Percentiles rank a stretch among this genome's conserved stretches.
These are phyloP conservation scores for Malacoraja senta DNA, from an alignment of 2,797 vertebrate genomes.

Conservation along the genomic window DNA sequence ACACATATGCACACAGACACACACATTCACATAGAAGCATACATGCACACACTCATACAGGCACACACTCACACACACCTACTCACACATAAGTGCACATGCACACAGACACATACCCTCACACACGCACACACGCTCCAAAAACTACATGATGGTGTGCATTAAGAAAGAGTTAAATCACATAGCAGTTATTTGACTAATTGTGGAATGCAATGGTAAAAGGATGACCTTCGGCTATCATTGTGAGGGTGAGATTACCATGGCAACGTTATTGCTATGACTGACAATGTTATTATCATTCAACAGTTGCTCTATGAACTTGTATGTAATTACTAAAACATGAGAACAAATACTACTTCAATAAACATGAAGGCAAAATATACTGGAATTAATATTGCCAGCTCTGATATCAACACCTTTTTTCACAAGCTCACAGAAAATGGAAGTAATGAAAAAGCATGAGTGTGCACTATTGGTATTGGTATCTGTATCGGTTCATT, in stretches of 20 bases:
- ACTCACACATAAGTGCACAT: no score
- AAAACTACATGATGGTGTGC: neutral
- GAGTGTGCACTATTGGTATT: neutral
- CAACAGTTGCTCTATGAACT: neutral
- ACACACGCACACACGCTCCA: neutral
- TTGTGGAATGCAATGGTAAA: constrained; percentile 1
- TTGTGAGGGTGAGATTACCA: neutral
- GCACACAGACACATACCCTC: no score
- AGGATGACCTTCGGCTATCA: neutral
- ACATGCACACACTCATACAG: no score
- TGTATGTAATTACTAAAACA: neutral
- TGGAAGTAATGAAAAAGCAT: neutral
- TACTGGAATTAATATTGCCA: neutral
- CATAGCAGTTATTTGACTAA: neutral
- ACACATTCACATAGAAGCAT: no score
- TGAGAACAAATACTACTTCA: neutral
- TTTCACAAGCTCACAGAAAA: neutral
- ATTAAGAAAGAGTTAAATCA: neutral
- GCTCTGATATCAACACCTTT: neutral
- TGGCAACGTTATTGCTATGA: neutral
- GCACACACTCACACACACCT: no score
- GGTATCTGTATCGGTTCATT: no score
- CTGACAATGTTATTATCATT: constrained; percentile 27
- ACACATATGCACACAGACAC: no score
- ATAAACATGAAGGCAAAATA: neutral